These are phyloP conservation scores for Orbicella faveolata DNA, from an alignment of 64 coral and sea anemone species.

Conservation along the genomic window DNA sequence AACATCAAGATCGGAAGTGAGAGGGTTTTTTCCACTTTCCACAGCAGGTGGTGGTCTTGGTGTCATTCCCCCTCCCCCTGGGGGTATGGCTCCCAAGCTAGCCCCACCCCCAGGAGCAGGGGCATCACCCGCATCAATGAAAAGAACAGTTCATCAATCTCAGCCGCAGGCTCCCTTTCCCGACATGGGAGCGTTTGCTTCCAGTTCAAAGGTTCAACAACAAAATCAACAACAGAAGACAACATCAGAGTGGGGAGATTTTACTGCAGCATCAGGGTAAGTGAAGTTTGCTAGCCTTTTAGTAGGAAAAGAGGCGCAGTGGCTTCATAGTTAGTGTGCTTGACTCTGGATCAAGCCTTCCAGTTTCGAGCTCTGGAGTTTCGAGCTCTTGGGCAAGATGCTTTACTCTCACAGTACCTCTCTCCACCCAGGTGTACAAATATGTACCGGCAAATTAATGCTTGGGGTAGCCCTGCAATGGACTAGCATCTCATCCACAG, in stretches of 20 bases:
- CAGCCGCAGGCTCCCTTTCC: conserved; percentile 31
- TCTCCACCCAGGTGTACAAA: no score
- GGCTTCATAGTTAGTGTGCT: no score
- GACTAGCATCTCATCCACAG: no score
- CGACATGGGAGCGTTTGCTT: conserved; percentile 63
- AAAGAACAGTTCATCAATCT: conserved; percentile 40
- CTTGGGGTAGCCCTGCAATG: no score
- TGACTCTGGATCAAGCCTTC: no score
- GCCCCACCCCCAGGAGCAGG: conserved; percentile 77
- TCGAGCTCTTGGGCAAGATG: no score
- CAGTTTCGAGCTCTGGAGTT: no score
- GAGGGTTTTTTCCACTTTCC: conserved; percentile 1
- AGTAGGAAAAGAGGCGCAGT: no score
- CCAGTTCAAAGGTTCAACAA: conserved; percentile 41
- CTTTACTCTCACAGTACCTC: no score
- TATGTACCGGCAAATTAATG: no score
- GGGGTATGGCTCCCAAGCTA: conserved; percentile 65
- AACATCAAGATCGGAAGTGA: no score
- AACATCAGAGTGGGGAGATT: conserved; percentile 90
- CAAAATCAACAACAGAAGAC: conserved; percentile 16
- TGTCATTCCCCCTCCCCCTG: conserved; percentile 72
- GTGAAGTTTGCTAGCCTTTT: background rate
- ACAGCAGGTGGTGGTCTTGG: conserved; percentile 62
- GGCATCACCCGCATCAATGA: conserved; percentile 46
- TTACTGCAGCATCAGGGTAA: conserved; percentile 90